Evolutionary conservation across 30 jellyfish, hydroid and myxozoan species (phyloP).

Genomic region (Aurelia sp.): DNA sequence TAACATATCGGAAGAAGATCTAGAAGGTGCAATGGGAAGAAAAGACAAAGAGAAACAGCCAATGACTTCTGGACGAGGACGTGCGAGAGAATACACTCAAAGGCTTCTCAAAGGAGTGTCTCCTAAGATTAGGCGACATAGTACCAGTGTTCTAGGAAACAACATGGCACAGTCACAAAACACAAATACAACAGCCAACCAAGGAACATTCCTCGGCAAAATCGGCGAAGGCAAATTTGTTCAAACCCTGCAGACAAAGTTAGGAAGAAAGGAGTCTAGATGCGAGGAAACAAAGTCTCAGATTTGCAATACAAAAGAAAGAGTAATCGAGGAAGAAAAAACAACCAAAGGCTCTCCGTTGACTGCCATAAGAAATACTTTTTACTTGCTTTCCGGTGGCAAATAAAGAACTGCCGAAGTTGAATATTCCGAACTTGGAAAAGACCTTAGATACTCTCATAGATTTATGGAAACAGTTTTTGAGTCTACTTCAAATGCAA

Average conservation of each 20-base stretch:
- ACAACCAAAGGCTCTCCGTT: constrained; percentile 59
- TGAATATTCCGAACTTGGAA: too few species aligned
- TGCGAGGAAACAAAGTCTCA: constrained; percentile 60
- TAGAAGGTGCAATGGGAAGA: constrained; percentile 34
- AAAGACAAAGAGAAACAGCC: constrained; percentile 49
- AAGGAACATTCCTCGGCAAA: constrained; percentile 45
- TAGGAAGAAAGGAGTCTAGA: constrained; percentile 61
- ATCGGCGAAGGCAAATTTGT: constrained; percentile 69
- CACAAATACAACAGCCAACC: constrained; percentile 16
- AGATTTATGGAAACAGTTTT: too few species aligned
- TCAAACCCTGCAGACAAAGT: constrained; percentile 70
- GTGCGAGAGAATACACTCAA: constrained; percentile 64
- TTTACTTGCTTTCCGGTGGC: constrained; percentile 46
- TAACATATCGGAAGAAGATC: constrained; percentile 61
- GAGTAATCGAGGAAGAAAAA: constrained; percentile 53
- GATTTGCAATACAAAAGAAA: constrained; percentile 22
- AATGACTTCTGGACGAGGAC: constrained; percentile 41
- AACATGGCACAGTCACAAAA: background rate
- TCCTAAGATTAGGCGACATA: constrained; percentile 66
- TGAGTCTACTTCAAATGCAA: too few species aligned
- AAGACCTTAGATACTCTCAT: too few species aligned
- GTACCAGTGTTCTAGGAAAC: constrained; percentile 53
- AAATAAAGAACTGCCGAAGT: background rate
- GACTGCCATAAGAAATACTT: constrained; percentile 53
- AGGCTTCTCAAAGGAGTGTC: constrained; percentile 64